These are phyloP conservation scores for Subacronicta megacephala DNA, from an alignment of 2,888 invertebrate species.

Conservation along the genomic window DNA sequence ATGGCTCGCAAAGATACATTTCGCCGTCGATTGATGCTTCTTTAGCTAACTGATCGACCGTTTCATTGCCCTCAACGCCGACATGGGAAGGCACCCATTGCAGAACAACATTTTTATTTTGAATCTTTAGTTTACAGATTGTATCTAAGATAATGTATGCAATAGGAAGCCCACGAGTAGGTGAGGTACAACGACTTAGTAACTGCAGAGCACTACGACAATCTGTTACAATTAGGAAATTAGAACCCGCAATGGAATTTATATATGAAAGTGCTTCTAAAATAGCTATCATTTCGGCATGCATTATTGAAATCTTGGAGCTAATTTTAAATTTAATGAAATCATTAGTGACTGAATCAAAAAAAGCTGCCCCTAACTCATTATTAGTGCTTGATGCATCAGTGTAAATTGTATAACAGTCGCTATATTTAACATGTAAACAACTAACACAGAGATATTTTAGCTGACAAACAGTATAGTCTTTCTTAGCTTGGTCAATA, in stretches of 20 bases:
- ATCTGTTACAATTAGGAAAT: slow-evolving; percentile 1
- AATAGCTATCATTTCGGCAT: not conserved
- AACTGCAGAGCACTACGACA: slow-evolving; percentile 1
- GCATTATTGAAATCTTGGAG: slow-evolving; percentile 1
- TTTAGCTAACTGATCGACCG: not conserved
- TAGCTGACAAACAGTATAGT: not conserved
- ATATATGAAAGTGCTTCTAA: not conserved
- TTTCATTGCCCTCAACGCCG: not conserved
- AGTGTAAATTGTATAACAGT: not conserved
- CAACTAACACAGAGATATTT: not conserved
- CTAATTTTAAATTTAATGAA: not conserved
- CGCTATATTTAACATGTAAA: not conserved
- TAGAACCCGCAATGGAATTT: not conserved
- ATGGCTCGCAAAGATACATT: not conserved
- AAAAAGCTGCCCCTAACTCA: not conserved
- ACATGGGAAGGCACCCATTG: not conserved
- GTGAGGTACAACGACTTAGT: not conserved
- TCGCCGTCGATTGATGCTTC: not conserved
- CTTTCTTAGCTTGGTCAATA: not conserved
- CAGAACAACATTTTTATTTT: not conserved
- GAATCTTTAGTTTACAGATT: not conserved
- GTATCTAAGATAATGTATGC: not conserved
- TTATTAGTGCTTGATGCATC: not conserved
- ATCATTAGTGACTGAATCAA: not conserved
- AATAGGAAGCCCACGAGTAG: not conserved